These are phyloP conservation scores for Bombus balteatus DNA, from an alignment of 1,140 invertebrate genomes.

Conservation along the genomic window DNA sequence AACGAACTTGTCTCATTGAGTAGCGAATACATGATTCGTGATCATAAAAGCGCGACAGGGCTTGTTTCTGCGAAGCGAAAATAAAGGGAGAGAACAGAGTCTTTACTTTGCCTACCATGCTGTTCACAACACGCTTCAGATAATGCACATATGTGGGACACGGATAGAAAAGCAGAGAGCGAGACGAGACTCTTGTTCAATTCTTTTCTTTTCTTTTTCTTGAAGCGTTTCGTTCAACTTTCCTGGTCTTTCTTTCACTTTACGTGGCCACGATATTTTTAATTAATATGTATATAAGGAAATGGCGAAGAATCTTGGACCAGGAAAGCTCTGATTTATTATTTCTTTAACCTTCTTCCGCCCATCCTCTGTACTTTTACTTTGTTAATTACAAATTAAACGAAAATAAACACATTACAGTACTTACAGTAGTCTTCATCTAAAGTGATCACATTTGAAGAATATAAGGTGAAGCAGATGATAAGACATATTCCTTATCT, in stretches of 20 bases:
- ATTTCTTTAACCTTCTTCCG: not conserved
- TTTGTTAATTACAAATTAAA: not conserved
- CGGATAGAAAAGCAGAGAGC: slow-evolving; percentile 48
- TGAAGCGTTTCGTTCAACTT: slow-evolving; percentile 17
- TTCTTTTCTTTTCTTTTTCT: not conserved
- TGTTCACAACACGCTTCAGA: slow-evolving; percentile 59
- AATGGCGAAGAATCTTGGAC: not conserved
- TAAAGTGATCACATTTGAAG: not conserved
- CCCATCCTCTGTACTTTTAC: not conserved
- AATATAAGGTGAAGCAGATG: not conserved
- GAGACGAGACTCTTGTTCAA: slow-evolving; percentile 16
- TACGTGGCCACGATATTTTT: no score
- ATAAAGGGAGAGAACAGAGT: slow-evolving; percentile 51
- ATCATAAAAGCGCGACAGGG: slow-evolving; percentile 48
- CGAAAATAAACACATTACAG: not conserved
- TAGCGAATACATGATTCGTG: slow-evolving; percentile 34
- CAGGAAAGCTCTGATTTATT: slow-evolving; percentile 4
- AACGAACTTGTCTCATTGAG: slow-evolving; percentile 28
- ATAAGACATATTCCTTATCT: no score
- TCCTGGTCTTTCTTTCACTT: slow-evolving; percentile 1
- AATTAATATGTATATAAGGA: not conserved
- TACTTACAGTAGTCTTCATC: not conserved
- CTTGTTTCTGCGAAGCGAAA: slow-evolving; percentile 56
- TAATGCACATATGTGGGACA: slow-evolving; percentile 49
- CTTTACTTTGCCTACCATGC: slow-evolving; percentile 62